A percentile compares a stretch with the other conserved stretches of the same genome.
These are phyloP conservation scores for Lepidurus couesii DNA, from an alignment of 1,140 invertebrate species.

Conservation along the genomic window DNA sequence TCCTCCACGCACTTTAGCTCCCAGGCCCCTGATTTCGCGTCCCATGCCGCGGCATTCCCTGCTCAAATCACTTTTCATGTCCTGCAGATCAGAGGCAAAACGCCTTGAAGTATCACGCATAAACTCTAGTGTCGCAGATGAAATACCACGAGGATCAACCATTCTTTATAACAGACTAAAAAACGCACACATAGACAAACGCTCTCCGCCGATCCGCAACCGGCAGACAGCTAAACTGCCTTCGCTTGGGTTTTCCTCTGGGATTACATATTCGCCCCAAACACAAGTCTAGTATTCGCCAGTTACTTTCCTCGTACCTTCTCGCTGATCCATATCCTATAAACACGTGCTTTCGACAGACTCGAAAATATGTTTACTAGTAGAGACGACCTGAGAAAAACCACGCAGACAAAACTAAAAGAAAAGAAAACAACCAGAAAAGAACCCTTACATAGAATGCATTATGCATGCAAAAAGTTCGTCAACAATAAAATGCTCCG, in stretches of 20 bases:
- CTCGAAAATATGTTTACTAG: not conserved
- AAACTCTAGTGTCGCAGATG: constrained; percentile 30
- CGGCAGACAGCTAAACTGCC: not conserved
- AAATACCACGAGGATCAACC: constrained; percentile 24
- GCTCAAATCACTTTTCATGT: constrained; percentile 31
- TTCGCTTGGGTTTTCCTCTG: not conserved
- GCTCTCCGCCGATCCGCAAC: not conserved
- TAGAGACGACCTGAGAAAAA: not conserved
- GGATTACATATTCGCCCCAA: not conserved
- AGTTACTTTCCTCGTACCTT: not conserved
- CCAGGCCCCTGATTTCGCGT: constrained; percentile 25
- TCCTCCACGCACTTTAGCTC: not conserved
- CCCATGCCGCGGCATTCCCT: constrained; percentile 24
- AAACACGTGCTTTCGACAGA: not conserved
- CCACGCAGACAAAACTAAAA: not conserved
- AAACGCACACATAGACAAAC: not conserved
- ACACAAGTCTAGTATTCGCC: not conserved
- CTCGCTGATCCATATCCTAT: not conserved
- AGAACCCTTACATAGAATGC: too few species aligned
- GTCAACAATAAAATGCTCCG: too few species aligned
- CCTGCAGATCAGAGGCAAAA: constrained; percentile 31
- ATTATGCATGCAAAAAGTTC: too few species aligned
- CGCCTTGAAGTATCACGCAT: constrained; percentile 32
- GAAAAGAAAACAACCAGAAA: not conserved
- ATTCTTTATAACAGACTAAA: not conserved